Percentiles rank a stretch among this genome's conserved stretches.
These are phyloP conservation scores for Donacobius atricapilla DNA, from an alignment of 2,113 vertebrate species.

Conservation along the genomic window DNA sequence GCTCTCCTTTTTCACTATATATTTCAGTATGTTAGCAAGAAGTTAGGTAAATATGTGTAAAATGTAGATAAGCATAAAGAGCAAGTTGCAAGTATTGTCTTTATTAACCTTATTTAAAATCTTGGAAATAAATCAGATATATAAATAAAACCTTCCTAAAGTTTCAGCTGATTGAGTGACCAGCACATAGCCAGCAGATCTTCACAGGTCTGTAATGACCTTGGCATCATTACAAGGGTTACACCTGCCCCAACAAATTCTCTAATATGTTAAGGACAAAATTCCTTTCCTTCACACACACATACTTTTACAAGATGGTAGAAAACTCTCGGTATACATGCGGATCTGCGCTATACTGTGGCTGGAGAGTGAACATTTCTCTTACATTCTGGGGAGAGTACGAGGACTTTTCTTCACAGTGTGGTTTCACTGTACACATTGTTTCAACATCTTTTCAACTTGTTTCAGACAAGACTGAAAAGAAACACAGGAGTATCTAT, in stretches of 20 bases:
- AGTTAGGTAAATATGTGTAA: not conserved
- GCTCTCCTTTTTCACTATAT: not conserved
- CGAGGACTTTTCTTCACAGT: not conserved
- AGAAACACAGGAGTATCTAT: not conserved
- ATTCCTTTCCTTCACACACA: not conserved
- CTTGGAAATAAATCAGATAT: not conserved
- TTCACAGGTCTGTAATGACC: not conserved
- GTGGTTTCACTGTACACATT: not conserved
- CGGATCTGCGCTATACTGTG: not conserved
- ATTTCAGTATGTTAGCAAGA: not conserved
- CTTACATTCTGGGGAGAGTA: not conserved
- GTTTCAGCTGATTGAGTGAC: not conserved
- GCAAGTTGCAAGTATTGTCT: not conserved
- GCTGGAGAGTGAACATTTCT: not conserved
- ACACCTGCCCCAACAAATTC: not conserved
- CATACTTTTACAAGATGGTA: not conserved
- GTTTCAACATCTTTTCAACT: not conserved
- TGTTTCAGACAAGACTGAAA: not conserved
- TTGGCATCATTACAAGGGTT: not conserved
- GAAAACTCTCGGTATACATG: not conserved
- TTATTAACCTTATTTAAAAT: not conserved
- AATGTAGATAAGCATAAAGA: not conserved
- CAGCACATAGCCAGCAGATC: not conserved
- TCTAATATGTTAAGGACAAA: not conserved
- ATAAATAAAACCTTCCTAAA: not conserved